Conservation (phyloP, 2,797 vertebrate genomes). For the Erethizon dorsatum region DNA sequence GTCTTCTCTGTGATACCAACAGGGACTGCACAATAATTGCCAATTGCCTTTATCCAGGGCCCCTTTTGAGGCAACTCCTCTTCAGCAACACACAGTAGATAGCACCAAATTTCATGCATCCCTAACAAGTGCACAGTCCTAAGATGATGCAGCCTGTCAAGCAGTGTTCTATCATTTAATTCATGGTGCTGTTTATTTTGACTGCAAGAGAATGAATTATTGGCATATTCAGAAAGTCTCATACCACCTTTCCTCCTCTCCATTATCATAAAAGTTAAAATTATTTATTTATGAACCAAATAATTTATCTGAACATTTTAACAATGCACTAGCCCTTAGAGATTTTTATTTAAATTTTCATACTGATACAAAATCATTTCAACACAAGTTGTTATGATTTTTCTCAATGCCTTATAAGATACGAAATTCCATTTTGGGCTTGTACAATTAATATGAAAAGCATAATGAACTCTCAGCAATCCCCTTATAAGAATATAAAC, state of each 20-base stretch:
- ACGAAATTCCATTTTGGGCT: constrained; percentile 13
- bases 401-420: constrained; percentile 32
- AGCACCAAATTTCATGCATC: background rate
- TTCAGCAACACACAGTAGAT: background rate
- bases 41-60: background rate
- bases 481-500: constrained; percentile 56
- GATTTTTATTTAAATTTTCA: constrained; percentile 60
- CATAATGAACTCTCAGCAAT: constrained; percentile 60
- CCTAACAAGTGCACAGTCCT: background rate
- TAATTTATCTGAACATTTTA: constrained; percentile 79
- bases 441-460: constrained; percentile 65
- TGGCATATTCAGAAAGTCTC: constrained; percentile 66
- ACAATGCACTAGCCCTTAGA: constrained; percentile 65
- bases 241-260: constrained; percentile 64
- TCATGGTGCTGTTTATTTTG: constrained; percentile 56
- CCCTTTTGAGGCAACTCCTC: background rate
- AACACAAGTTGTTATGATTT: constrained; percentile 8
- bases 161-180: constrained; percentile 57
- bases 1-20: background rate
- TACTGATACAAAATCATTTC: constrained; percentile 47
- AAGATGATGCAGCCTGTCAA: background rate
- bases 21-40: background rate
- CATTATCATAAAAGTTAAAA: constrained; percentile 81
- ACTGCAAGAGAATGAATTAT: constrained; percentile 68
- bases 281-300: constrained; percentile 80